These are phyloP conservation scores for Tetrax tetrax DNA, from an alignment of 2,113 vertebrate species.

Conservation along the genomic window DNA sequence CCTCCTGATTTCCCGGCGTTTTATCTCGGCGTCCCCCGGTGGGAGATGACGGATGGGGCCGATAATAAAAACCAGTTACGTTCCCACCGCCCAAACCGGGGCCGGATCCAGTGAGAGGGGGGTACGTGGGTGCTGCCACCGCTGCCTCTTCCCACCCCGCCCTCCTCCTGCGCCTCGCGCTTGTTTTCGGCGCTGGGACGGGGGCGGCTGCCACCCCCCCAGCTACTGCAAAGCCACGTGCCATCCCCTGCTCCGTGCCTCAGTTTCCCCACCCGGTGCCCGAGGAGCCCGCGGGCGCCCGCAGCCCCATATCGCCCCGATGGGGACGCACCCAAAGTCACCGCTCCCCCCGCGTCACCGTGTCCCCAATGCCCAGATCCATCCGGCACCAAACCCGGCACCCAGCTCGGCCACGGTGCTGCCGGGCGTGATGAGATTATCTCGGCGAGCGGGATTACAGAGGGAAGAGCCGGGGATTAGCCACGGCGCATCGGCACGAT, in stretches of 20 bases:
- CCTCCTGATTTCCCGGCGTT: not conserved
- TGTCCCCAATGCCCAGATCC: rapidly evolving
- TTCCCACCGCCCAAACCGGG: not conserved
- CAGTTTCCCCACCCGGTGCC: not conserved
- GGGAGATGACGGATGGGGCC: not conserved
- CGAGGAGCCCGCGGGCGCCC: rapidly evolving
- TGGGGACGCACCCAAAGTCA: rapidly evolving
- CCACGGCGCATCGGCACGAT: not conserved
- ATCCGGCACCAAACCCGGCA: not conserved
- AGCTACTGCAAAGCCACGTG: not conserved
- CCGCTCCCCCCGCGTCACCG: not conserved
- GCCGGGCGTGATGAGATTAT: slow-evolving; percentile 40
- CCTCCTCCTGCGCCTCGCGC: rapidly evolving
- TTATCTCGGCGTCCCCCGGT: not conserved
- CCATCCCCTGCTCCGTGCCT: not conserved
- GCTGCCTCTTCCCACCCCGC: not conserved
- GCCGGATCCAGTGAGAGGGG: rapidly evolving
- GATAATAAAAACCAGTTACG: not conserved
- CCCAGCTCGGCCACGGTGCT: not conserved
- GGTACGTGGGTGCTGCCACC: not conserved
- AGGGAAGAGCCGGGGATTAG: not conserved
- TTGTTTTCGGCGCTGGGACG: rapidly evolving
- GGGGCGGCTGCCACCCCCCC: not conserved
- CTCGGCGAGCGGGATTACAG: slow-evolving; percentile 9
- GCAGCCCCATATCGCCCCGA: rapidly evolving